These are phyloP conservation scores for Corythornis leucogaster DNA, from an alignment of 2,797 vertebrate species.

Conservation along the genomic window DNA sequence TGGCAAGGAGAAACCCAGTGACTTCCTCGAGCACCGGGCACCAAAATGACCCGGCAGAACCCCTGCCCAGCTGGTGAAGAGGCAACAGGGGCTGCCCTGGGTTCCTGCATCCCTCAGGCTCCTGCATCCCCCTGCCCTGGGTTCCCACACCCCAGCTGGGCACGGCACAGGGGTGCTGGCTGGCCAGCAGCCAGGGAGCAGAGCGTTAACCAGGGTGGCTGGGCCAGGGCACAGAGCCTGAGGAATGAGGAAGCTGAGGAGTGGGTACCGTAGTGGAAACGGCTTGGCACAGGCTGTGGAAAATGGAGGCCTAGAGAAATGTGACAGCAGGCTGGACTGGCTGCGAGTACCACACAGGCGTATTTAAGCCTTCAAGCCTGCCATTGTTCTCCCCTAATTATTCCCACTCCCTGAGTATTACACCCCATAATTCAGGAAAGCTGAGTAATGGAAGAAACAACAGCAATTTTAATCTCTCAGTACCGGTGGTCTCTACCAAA, in stretches of 20 bases:
- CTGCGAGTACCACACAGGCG: slow-evolving; percentile 54
- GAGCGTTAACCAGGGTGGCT: not conserved
- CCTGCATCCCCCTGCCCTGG: not conserved
- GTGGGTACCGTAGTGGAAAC: slow-evolving; percentile 23
- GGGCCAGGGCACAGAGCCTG: not conserved
- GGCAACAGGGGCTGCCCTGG: rapidly evolving
- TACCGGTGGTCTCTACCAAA: slow-evolving; percentile 73
- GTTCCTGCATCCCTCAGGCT: not conserved
- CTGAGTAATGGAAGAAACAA: slow-evolving; percentile 79
- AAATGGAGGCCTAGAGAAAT: slow-evolving; percentile 61
- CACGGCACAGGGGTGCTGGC: not conserved
- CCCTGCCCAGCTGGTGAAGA: not conserved
- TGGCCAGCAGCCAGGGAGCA: not conserved
- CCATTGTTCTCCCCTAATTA: slow-evolving; percentile 77
- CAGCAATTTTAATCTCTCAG: slow-evolving; percentile 75
- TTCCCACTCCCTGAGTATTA: slow-evolving; percentile 75
- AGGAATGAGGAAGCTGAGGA: slow-evolving; percentile 55
- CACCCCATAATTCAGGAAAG: slow-evolving; percentile 79
- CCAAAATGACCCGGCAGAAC: not conserved
- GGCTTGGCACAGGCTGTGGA: slow-evolving; percentile 51
- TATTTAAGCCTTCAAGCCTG: slow-evolving; percentile 69
- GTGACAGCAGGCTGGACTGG: slow-evolving; percentile 58
- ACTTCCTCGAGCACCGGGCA: not conserved
- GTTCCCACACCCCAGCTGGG: rapidly evolving
- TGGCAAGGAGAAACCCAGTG: not conserved